Evolutionary conservation across 2,797 vertebrate genomes (phyloP).

Genomic region (Thripadectes ignobilis): DNA sequence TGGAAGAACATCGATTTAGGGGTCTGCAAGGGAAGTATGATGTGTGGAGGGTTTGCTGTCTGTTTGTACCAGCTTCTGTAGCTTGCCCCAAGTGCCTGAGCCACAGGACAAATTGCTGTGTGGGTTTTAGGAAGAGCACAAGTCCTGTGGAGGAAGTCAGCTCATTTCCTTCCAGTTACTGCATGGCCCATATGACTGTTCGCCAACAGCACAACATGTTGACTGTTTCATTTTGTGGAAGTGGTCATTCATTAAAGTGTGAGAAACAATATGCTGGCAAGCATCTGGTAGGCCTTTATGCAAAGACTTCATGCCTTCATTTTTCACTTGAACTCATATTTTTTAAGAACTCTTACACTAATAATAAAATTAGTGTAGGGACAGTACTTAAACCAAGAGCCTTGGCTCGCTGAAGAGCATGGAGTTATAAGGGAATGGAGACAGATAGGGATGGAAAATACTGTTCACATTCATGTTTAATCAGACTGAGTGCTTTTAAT

Average conservation of each 20-base stretch:
- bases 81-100: neutral
- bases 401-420: neutral
- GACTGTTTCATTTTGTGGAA: neutral
- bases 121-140: neutral
- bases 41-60: neutral
- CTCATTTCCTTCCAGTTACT: neutral
- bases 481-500: constrained; percentile 57
- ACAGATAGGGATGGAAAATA: constrained; percentile 25
- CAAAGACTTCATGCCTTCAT: neutral
- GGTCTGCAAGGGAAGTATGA: constrained; percentile 30
- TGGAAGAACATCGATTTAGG: constrained; percentile 60
- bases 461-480: constrained; percentile 34
- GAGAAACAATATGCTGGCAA: neutral
- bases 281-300: neutral
- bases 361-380: constrained; percentile 21
- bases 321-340: neutral
- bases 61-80: neutral
- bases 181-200: rapidly evolving
- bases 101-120: neutral
- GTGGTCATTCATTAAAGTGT: neutral
- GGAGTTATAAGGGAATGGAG: neutral
- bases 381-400: constrained; percentile 17
- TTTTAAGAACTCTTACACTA: constrained; percentile 29
- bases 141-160: neutral
- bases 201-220: neutral